These are phyloP conservation scores for Pteronura brasiliensis DNA, from an alignment of 2,113 vertebrate species.

Conservation along the genomic window DNA sequence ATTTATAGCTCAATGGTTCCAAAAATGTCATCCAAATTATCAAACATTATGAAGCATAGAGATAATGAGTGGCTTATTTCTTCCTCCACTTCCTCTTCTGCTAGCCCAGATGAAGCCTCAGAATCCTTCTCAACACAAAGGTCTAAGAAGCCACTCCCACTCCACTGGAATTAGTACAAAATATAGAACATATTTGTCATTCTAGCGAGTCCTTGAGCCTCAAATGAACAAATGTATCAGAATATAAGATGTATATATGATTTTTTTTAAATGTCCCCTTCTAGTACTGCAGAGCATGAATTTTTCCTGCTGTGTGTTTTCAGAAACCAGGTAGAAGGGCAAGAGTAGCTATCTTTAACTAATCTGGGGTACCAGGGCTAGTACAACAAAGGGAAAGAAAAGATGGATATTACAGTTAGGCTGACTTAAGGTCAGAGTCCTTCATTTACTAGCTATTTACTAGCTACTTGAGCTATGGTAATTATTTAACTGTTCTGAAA, in stretches of 20 bases:
- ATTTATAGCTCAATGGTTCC: not conserved
- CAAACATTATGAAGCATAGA: not conserved
- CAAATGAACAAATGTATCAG: not conserved
- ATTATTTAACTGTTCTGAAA: not conserved
- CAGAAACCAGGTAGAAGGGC: not conserved
- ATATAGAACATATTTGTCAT: not conserved
- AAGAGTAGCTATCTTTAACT: not conserved
- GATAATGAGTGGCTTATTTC: not conserved
- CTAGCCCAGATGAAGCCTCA: not conserved
- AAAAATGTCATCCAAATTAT: slow-evolving; percentile 6
- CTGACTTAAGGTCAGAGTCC: not conserved
- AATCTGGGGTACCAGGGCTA: not conserved
- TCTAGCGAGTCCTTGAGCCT: not conserved
- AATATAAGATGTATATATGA: not conserved
- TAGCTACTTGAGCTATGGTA: not conserved
- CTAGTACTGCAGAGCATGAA: not conserved
- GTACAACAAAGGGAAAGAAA: not conserved
- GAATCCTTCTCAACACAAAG: slow-evolving; percentile 9
- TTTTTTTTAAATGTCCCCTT: not conserved
- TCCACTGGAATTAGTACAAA: not conserved
- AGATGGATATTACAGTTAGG: not conserved
- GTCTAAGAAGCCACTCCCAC: not conserved
- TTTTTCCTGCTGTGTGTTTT: not conserved
- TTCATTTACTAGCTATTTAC: not conserved
- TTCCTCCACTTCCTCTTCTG: not conserved